These are phyloP conservation scores for Bombus confusus DNA, from an alignment of 1,140 invertebrate genomes.

Conservation along the genomic window DNA sequence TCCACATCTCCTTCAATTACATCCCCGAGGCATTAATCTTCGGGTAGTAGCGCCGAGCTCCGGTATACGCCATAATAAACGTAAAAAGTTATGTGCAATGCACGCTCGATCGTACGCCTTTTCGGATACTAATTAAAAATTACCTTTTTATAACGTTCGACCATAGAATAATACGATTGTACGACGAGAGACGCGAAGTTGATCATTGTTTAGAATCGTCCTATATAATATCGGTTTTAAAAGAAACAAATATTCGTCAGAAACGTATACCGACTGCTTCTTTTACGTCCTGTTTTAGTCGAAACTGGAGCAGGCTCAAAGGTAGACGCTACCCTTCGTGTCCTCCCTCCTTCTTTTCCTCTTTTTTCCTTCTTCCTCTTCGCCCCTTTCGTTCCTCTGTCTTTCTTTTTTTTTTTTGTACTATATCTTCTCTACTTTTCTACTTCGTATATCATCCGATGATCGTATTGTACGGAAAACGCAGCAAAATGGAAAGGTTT, in stretches of 20 bases:
- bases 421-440: too few species aligned
- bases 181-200: too few species aligned
- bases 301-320: too few species aligned
- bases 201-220: too few species aligned
- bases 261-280: too few species aligned
- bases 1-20: constrained; percentile 46
- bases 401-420: background rate
- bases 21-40: constrained; percentile 39
- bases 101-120: background rate
- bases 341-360: too few species aligned
- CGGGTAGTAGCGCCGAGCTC: background rate
- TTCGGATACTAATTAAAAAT: background rate
- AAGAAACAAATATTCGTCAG: too few species aligned
- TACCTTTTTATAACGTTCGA: background rate
- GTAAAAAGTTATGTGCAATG: background rate
- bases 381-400: fast-evolving
- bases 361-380: too few species aligned
- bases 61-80: background rate
- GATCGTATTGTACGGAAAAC: background rate
- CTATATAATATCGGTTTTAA: too few species aligned
- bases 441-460: background rate
- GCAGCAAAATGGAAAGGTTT: background rate
- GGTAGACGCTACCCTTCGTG: fast-evolving
- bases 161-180: too few species aligned
- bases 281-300: too few species aligned